Conservation (phyloP, 2,888 invertebrate species). For the Drosophila mimica region DNA sequence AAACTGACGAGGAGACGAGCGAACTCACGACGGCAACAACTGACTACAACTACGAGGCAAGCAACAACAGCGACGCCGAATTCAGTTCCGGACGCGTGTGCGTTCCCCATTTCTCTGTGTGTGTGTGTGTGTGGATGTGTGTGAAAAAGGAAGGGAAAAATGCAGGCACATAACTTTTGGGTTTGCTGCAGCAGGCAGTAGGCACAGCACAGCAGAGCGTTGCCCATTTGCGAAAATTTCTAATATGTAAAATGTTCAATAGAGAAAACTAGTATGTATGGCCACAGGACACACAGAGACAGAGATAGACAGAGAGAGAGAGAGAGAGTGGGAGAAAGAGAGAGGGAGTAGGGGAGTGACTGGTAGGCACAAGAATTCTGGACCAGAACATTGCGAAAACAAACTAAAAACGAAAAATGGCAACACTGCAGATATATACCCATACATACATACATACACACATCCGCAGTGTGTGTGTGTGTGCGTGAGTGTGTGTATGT, state of each 20-base stretch:
- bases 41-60: conserved; percentile 45
- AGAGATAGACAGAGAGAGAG: conserved; percentile 7
- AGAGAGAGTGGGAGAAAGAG: neutral
- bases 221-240: conserved; percentile 79
- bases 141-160: neutral
- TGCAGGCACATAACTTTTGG: conserved; percentile 74
- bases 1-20: conserved; percentile 38
- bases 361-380: conserved; percentile 4
- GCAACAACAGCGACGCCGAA: conserved; percentile 59
- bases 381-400: conserved; percentile 44
- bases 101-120: conserved; percentile 46
- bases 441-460: neutral
- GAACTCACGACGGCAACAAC: conserved; percentile 50
- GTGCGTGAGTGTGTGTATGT: conserved; percentile 12
- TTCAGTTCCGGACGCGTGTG: conserved; percentile 73
- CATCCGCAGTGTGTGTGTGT: neutral
- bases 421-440: conserved; percentile 41
- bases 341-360: conserved; percentile 4
- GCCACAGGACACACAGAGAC: conserved; percentile 44
- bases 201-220: conserved; percentile 49
- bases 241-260: conserved; percentile 82
- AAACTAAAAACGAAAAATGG: conserved; percentile 69
- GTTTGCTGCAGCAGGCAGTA: conserved; percentile 35
- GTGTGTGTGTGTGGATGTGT: conserved; percentile 4
- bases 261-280: conserved; percentile 76